Base-by-base conservation (phyloP, 2,797 vertebrate genomes). In the Leuciscus waleckii region DNA sequence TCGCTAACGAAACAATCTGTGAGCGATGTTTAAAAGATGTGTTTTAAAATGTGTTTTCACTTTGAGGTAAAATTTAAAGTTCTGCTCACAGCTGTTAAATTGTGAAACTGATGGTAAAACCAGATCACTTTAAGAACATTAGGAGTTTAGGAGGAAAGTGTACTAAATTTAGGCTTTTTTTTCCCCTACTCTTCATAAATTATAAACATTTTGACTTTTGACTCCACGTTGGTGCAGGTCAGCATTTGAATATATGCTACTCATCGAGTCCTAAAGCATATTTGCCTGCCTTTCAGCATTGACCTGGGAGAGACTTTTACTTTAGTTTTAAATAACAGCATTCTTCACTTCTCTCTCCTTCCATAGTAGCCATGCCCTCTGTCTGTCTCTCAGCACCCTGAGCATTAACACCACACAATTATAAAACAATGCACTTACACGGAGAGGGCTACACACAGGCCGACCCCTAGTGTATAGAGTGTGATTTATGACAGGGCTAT, bases 351-450 rank as follows among this genome's bases (percentile, higher is more conserved):
- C 81, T 51, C 35, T 71, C 75, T 73, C 69, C 19, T 84, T 80
- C 69, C 46, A 58, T 82, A 71, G 82, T 71, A 68, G 74, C 63
- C 82, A 70, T 68, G 29, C 78, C 73, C 79, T 87, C 87, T 85
- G 83, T 61, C 70, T 90, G 81, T 90, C 92, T 90, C 89, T 94
- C 93, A 87, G 89, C 91, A 87, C 21, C 6, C 92, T 85, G 90
- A 88, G 93, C 93, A 95, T 94, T 95, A 95, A 93, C 93, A 92
- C 93, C 87, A 82, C 67, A 91, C 92, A 92, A 92, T 94, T 94
- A 92, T 94, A 94, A 95, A 95, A 94, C 93, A 93, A 92, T 93
- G 91, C 92, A 92, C 92, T 95, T 92, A 93, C 89, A 90, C 90
- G 84, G 78, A 88, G 90, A 89, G 91, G 92, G 85, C 90, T 89